Percentiles rank a stretch among this genome's conserved stretches.
Conservation (phyloP, 2,888 invertebrate species). For the Cantharis flavilabris region DNA sequence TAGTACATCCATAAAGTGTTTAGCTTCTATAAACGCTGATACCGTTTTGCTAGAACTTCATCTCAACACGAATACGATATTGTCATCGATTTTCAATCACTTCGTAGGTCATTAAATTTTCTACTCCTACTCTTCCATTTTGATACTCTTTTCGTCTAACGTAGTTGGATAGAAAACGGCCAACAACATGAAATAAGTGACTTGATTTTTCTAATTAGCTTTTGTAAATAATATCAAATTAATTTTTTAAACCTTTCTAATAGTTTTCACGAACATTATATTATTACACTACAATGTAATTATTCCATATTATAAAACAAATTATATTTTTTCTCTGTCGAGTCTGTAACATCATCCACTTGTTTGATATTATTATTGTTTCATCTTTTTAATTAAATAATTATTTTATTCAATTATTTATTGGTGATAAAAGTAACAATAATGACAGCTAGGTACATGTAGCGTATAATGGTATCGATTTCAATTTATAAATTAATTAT, state of each 20-base stretch:
- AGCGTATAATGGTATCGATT: neutral
- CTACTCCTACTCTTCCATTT: neutral
- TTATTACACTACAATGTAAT: too few relatives aligned
- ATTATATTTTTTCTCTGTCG: neutral
- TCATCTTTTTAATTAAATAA: neutral
- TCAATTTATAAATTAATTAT: neutral
- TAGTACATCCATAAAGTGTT: neutral
- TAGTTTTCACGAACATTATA: too few relatives aligned
- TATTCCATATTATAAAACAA: neutral
- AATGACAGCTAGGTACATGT: neutral
- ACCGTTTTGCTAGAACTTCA: neutral
- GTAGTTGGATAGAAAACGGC: neutral
- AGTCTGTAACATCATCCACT: too few relatives aligned
- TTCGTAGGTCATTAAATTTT: neutral
- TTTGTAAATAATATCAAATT: neutral
- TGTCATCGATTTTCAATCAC: neutral
- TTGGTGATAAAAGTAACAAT: neutral
- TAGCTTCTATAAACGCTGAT: neutral
- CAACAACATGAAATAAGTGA: neutral
- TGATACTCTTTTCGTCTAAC: neutral
- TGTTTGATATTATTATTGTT: neutral
- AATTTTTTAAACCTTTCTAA: neutral
- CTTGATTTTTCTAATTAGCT: neutral
- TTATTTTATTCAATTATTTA: neutral
- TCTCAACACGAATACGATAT: neutral